Base-by-base conservation (phyloP, 2,113 vertebrate genomes). In the Colistium nudipinnis region DNA sequence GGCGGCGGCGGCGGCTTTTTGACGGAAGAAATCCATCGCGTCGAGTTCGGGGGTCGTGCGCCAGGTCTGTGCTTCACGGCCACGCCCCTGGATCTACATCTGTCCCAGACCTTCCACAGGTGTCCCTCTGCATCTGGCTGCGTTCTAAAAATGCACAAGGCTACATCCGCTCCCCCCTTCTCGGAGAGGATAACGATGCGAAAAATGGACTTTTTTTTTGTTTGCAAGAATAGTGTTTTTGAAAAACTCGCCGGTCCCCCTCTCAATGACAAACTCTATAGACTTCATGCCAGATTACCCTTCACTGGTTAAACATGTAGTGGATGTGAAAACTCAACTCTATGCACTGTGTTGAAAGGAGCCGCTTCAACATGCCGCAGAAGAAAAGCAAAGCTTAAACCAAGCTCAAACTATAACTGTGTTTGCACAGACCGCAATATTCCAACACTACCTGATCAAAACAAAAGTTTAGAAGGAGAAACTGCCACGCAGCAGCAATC, bases 11-110 rank as follows among this genome's bases (percentile, higher is more conserved):
- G n/a, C n/a, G 54, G 70, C 62, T 66, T 38, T 61, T 51, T 76
- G 85, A 90, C 83, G 70, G 78, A 78, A 70, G 53, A 55, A 59
- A 89, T 90, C 88, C 87, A 88, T 90, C 91, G 90, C 57, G 44
- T 24, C 13, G 56, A 49, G 85, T 89, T 87, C 91, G 91, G 83
- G 76, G 84, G 84, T 90, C 78, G 68, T 62, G 60, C 72, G 78
- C 60, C 60, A 73, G 75, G 84, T 83, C 72, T 66, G 71, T 78
- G 70, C 78, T 86, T 87, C 85, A 83, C 56, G 74, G 87, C 85
- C 82, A 68, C 38, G 62, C 77, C 78, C 27, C 71, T 66, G 73
- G 60, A 84, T 89, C 79, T 74, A 78, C 76, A 85, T 82, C 81
- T 80, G 59, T 63, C 59, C 67, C 41, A 59, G 74, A 80, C 77